Evolutionary conservation across 2,113 vertebrate genomes (phyloP), one percentile per base, ranked within the genome.

Genomic region (Sinocyclocheilus anshuiensis): DNA sequence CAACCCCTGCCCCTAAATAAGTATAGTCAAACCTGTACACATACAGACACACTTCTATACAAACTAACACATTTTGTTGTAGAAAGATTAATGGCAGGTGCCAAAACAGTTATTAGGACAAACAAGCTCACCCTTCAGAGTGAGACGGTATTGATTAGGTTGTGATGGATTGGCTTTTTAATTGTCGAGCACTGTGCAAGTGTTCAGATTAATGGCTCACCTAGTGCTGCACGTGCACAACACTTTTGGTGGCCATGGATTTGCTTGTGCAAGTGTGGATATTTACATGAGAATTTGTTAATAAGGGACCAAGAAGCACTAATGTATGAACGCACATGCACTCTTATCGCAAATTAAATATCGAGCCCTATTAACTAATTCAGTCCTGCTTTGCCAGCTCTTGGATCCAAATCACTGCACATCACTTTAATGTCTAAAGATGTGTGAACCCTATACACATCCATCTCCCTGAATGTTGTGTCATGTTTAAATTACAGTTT

Each of bases 61-160:
- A 22, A 15, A 74, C 29, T 29, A 50, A 55, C 45, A 36, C 42
- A 20, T 11, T 78, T 29, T 48, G 26, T 16, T 24, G 9, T 74
- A 16, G 3, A 36, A 53, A 57, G 59, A 48, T 59, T 75, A 48
- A 69, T 24, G 72, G 6, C 80, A 16, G 22, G 39, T 72, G 10
- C 33, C n/a, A 12, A 83, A 77, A 16, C 18, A 29, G 18, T 7
- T 69, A 22, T 72, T 33, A 78, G 71, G 45, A 45, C 71, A 55
- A 81, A 63, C 78, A 61, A 13, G 4, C 39, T 22, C 22, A 10
- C 36, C 45, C 16, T 45, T 53, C 13, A 36, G 5, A 33, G 24
- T 77, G 53, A 67, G 59, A 84, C 5, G 20, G 26, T 77, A 86
- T 84, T 76, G 80, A 89, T 77, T 77, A 86, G 39, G 12, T 55